Evolutionary conservation across 1,140 invertebrate species (phyloP), one percentile per base, ranked within the genome.

Genomic region (Oncopodura yosiiana): DNA sequence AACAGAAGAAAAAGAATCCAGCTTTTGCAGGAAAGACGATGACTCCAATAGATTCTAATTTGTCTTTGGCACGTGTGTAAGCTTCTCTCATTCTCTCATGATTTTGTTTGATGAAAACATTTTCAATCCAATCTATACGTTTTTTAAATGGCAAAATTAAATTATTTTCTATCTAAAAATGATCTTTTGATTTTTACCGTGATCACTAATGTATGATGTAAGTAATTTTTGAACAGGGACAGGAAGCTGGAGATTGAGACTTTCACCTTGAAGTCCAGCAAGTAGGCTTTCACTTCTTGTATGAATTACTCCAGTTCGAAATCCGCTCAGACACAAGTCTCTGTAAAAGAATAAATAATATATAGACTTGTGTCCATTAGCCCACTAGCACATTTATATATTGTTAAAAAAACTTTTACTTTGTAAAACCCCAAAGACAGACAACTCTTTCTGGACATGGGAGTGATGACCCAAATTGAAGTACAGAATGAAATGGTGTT

Each of bases 101-200:
- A 14, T 51, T 51, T 42, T 29, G 16, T 9, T 18, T 16, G 1
- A 51, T 34, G 21, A 51, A 51, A 9, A 21, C 18, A 3, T 51
- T 39, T 16, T 39, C n/a, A 24, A 51, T 51, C 49, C 49, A 51
- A n/a, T 41, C 49, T 51, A 23, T 16, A 38, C 11, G n/a, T n/a
- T n/a, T n/a, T n/a, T n/a, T n/a, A n/a, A n/a, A n/a, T n/a, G n/a
- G n/a, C n/a, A n/a, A n/a, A n/a, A n/a, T n/a, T n/a, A n/a, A 38
- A 38, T 11, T 5, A 16, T 38, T 38, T 38, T 38, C 12, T 11
- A 38, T 38, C n/a, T 38, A n/a, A 11, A 38, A 38, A 38, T 3
- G 3, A 19, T 14, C 9, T 19, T 19, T 39, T 9, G 8, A 39
- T 16, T 39, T 39, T 16, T n/a, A 51, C 49, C 37, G 24, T 51